Evolutionary conservation across 2,888 invertebrate species (phyloP).

Genomic region (Pandemis heparana): DNA sequence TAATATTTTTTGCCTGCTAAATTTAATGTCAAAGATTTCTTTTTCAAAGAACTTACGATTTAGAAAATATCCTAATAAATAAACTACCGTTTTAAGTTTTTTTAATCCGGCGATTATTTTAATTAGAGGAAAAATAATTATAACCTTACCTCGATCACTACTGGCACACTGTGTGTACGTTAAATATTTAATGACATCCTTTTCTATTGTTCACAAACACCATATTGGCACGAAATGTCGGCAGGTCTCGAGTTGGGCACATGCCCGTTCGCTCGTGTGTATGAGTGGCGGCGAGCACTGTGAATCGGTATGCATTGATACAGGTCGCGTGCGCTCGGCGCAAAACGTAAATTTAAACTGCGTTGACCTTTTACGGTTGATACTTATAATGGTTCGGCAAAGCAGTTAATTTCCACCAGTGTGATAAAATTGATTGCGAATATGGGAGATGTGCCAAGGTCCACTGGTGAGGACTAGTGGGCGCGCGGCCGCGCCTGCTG

Average conservation of each 20-base stretch:
- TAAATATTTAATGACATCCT: constrained; percentile 18
- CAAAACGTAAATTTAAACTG: constrained; percentile 62
- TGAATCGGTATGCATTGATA: constrained; percentile 51
- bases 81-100: background rate
- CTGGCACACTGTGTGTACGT: background rate
- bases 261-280: constrained; percentile 4
- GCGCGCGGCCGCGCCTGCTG: background rate
- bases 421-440: constrained; percentile 35
- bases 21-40: too few species aligned
- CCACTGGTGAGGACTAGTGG: constrained; percentile 3
- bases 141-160: constrained; percentile 24
- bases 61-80: too few species aligned
- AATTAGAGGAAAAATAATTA: background rate
- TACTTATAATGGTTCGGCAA: constrained; percentile 44
- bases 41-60: too few species aligned
- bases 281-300: constrained; percentile 53
- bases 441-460: constrained; percentile 39
- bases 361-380: constrained; percentile 53
- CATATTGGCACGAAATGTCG: constrained; percentile 12
- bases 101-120: background rate
- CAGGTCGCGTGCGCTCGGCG: constrained; percentile 57
- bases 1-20: too few species aligned
- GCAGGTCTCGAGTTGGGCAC: constrained; percentile 6
- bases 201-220: constrained; percentile 16
- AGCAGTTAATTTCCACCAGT: constrained; percentile 39